Evolutionary conservation across 2,113 vertebrate species (phyloP).

Genomic region (Antechinus stuartii): DNA sequence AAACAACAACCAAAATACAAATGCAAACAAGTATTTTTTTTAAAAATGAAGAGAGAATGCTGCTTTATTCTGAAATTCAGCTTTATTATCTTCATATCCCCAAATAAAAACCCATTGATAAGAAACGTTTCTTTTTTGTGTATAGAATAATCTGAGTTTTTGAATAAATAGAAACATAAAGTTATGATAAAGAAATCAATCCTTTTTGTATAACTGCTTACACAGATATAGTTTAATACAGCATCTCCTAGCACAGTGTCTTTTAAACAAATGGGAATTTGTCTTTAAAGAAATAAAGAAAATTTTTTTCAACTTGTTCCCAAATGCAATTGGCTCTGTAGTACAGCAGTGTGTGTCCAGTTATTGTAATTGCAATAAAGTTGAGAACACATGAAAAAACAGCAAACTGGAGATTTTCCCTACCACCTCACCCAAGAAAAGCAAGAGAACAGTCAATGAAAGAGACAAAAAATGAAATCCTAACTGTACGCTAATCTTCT

Average conservation of each 20-base stretch:
- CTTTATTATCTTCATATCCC: background rate
- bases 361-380: constrained; percentile 13
- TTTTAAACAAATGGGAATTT: background rate
- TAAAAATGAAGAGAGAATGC: background rate
- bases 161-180: constrained; percentile 22
- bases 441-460: background rate
- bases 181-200: constrained; percentile 1
- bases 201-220: background rate
- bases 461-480: background rate
- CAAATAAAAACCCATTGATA: background rate
- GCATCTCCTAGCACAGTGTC: background rate
- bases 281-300: background rate
- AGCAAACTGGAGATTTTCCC: background rate
- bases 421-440: background rate
- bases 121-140: constrained; percentile 36
- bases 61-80: constrained; percentile 30
- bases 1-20: background rate
- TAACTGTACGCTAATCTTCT: background rate
- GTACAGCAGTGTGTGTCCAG: background rate
- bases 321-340: background rate
- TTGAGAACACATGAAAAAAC: background rate
- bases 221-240: background rate
- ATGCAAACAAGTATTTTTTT: background rate
- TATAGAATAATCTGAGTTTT: constrained; percentile 47
- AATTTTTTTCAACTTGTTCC: background rate